Evolutionary conservation across 2,797 vertebrate genomes (phyloP).

Genomic region (Gobio occitaniae): DNA sequence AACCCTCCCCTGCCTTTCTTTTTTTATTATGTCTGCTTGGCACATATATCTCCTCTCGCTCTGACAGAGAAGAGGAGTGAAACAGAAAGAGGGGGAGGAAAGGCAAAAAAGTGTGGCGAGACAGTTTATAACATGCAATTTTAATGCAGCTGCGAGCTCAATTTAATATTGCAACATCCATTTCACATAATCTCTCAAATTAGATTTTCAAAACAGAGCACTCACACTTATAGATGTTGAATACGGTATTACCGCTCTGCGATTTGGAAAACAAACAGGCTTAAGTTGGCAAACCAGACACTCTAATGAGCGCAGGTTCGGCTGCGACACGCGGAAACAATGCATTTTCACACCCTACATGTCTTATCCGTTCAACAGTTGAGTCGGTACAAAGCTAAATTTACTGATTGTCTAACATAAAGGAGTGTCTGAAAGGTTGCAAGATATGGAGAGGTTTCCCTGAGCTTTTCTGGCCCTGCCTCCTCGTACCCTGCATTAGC

Average conservation of each 20-base stretch:
- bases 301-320: neutral
- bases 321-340: neutral
- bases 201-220: slow-evolving; percentile 29
- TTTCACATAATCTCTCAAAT: slow-evolving; percentile 41
- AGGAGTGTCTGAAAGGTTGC: neutral
- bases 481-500: slow-evolving; percentile 1
- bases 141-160: slow-evolving; percentile 49
- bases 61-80: slow-evolving; percentile 37
- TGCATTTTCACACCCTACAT: neutral
- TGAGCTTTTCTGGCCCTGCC: neutral
- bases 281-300: slow-evolving; percentile 2
- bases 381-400: neutral
- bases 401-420: neutral
- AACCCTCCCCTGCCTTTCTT: slow-evolving; percentile 65
- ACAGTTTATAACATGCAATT: slow-evolving; percentile 56
- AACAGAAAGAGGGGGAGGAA: slow-evolving; percentile 28
- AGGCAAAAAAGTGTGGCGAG: slow-evolving; percentile 42
- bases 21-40: slow-evolving; percentile 79
- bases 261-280: slow-evolving; percentile 14
- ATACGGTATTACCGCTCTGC: neutral
- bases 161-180: slow-evolving; percentile 53
- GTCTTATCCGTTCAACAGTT: neutral
- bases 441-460: neutral
- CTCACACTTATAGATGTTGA: neutral
- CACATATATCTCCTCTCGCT: slow-evolving; percentile 65